Conservation (phyloP, 2,888 invertebrate genomes). For the Scaptomyza reducta region DNA sequence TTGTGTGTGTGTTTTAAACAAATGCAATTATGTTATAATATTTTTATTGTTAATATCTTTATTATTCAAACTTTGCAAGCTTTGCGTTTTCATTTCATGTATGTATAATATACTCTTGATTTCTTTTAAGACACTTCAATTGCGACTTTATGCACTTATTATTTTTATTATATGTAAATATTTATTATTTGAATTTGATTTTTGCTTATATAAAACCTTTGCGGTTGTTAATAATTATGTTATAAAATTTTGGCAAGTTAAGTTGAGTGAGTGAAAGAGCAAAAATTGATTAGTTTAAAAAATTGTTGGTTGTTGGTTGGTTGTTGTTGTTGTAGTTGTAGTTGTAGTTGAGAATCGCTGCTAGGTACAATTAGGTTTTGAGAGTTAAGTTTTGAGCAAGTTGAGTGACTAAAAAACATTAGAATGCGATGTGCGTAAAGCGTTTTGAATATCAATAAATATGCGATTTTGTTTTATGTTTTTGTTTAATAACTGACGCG, state of each 20-base stretch:
- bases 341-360: constrained; percentile 43
- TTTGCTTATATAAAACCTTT: constrained; percentile 37
- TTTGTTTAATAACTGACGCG: constrained; percentile 43
- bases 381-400: constrained; percentile 43
- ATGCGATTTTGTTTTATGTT: constrained; percentile 26
- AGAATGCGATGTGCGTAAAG: constrained; percentile 48
- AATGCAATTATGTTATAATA: constrained; percentile 47
- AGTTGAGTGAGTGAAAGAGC: constrained; percentile 39
- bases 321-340: constrained; percentile 33
- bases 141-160: constrained; percentile 66
- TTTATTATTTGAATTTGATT: constrained; percentile 31
- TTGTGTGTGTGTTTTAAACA: constrained; percentile 34
- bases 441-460: constrained; percentile 54
- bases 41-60: constrained; percentile 41
- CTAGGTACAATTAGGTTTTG: constrained; percentile 71
- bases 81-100: constrained; percentile 35
- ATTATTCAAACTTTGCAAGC: constrained; percentile 59
- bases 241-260: constrained; percentile 68
- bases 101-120: constrained; percentile 17
- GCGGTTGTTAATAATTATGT: constrained; percentile 26
- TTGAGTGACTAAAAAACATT: constrained; percentile 40
- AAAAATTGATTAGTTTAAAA: constrained; percentile 53
- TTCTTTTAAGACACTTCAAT: constrained; percentile 77
- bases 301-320: constrained; percentile 18
- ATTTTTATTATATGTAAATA: constrained; percentile 21